Percentiles rank a stretch among this genome's conserved stretches.
Evolutionary conservation across 2,888 invertebrate species (phyloP).

Genomic region (Volucella zonaria): DNA sequence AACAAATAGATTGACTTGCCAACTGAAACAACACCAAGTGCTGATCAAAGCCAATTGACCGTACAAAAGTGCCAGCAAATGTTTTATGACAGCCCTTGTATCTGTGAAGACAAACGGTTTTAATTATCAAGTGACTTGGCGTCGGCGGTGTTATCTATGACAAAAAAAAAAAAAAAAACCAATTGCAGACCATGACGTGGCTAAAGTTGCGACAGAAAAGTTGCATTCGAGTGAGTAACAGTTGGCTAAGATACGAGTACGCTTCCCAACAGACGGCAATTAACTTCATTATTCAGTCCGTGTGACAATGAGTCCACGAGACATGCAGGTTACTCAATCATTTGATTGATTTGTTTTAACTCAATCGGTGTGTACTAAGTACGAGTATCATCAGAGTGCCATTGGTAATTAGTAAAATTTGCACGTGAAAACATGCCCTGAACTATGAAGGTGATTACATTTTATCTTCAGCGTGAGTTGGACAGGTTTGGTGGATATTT

Average conservation of each 20-base stretch:
- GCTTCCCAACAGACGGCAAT: background rate
- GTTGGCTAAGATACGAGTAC: no score
- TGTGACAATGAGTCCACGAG: background rate
- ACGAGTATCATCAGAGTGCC: slow-evolving; percentile 5
- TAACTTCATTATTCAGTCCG: slow-evolving; percentile 27
- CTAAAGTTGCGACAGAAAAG: background rate
- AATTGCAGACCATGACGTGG: background rate
- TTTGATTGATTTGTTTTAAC: background rate
- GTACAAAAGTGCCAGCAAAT: background rate
- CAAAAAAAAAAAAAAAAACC: background rate
- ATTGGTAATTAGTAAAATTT: slow-evolving; percentile 41
- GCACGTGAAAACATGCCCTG: slow-evolving; percentile 29
- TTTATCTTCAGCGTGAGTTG: slow-evolving; percentile 37
- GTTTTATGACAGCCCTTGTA: background rate
- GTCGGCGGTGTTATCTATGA: background rate
- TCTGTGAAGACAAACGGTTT: background rate
- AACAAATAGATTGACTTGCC: no score
- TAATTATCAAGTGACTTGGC: background rate
- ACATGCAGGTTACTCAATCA: slow-evolving; percentile 25
- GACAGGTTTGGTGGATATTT: slow-evolving; percentile 20
- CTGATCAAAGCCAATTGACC: no score
- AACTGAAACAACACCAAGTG: no score
- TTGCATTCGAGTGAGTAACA: slow-evolving; percentile 7
- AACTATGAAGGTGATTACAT: slow-evolving; percentile 28
- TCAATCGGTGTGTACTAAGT: slow-evolving; percentile 8